Evolutionary conservation across 2,113 vertebrate genomes (phyloP), one percentile per base, ranked within the genome.

Genomic region (Cygnus buccinator): DNA sequence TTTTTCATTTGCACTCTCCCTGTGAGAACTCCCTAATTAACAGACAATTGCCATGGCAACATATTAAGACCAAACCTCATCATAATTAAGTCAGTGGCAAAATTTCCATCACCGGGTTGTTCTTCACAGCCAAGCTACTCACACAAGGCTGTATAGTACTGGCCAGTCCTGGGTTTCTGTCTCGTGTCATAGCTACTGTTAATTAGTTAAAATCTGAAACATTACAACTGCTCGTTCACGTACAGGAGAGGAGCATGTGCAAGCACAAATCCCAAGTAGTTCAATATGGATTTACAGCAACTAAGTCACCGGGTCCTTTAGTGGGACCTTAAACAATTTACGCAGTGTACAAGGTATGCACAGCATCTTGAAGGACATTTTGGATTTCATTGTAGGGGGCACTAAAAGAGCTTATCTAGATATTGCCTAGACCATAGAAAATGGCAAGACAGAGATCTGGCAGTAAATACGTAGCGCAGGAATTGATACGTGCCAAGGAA

Each of bases 1-100:
- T 41, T 84, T 90, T 91, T 52, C 20, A 11, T 87, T 89, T 84
- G 19, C 68, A 58, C 62, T 41, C 25, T 59, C 26, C 76, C 52
- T 44, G 37, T 54, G 54, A 93, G 87, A 94, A 66, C 46, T 85
- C 67, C 23, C 37, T 66, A 94, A 94, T 95, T 89, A 92, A 37
- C 48, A 93, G 85, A 90, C 54, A 91, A 94, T 79, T 91, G 41
- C 81, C 44, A 90, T 89, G 86, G 94, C 46, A 94, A 93, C 90
- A 29, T 58, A 90, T 93, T 86, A 87, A 1, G 1, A n/a, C 13
- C 81, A 94, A 91, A 87, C 59, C 35, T 66, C 68, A 81, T 87
- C 54, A 65, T 90, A 89, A 94, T 89, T 66, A 84, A 92, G 94
- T 82, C 62, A 82, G 71, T 26, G 18, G 28, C 44, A 89, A 92